Evolutionary conservation across 2,113 vertebrate species (phyloP).

Genomic region (Lasiurus cinereus): DNA sequence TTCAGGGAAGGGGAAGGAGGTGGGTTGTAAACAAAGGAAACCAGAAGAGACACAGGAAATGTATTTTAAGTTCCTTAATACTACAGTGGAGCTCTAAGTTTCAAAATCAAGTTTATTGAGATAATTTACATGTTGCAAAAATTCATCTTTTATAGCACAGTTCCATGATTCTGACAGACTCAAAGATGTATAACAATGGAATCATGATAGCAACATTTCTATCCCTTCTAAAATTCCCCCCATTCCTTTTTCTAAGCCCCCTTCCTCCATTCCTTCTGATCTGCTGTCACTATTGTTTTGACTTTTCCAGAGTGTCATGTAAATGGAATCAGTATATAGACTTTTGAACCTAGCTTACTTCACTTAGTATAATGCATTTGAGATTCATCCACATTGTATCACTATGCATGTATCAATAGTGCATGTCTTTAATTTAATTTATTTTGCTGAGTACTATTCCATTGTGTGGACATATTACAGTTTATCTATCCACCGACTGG

Average conservation of each 20-base stretch:
- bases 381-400: background rate
- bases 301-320: background rate
- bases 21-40: slow-evolving; percentile 33
- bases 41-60: slow-evolving; percentile 2
- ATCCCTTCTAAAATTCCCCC: background rate
- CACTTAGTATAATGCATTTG: background rate
- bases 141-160: background rate
- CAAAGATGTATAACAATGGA: background rate
- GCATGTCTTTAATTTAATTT: background rate
- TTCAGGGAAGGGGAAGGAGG: too few relatives aligned
- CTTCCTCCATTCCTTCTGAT: background rate
- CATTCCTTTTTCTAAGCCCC: background rate
- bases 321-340: background rate
- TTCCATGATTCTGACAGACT: background rate
- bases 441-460: background rate
- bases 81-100: background rate
- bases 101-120: background rate
- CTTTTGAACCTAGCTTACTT: background rate
- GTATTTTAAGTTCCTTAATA: background rate
- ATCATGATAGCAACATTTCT: background rate
- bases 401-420: background rate
- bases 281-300: background rate
- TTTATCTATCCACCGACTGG: background rate
- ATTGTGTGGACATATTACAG: background rate
- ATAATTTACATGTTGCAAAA: background rate